These are phyloP conservation scores for Patiria pectinifera DNA, from an alignment of 53 echinoderm and acorn worm genomes.

Conservation along the genomic window DNA sequence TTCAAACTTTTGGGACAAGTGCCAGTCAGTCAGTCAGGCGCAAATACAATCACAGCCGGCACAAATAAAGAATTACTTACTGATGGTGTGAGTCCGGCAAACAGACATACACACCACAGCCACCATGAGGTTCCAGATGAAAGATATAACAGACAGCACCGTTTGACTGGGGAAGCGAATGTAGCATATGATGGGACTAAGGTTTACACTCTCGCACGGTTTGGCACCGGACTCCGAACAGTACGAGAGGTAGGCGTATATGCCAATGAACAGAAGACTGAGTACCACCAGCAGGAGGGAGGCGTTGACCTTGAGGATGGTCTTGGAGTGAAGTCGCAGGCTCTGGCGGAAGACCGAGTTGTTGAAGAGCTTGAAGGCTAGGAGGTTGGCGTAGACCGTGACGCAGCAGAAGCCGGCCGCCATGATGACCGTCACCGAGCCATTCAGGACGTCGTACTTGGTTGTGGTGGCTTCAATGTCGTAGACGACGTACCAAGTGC, in stretches of 20 bases:
- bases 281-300: slow-evolving; percentile 66
- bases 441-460: slow-evolving; percentile 86
- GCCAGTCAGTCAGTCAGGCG: too few species aligned
- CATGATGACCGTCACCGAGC: slow-evolving; percentile 86
- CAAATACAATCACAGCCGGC: neutral
- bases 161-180: slow-evolving; percentile 77
- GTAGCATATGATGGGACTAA: slow-evolving; percentile 78
- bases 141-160: slow-evolving; percentile 71
- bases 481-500: slow-evolving; percentile 74
- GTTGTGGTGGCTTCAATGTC: slow-evolving; percentile 83
- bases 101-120: slow-evolving; percentile 88
- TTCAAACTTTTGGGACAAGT: too few species aligned
- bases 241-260: slow-evolving; percentile 74
- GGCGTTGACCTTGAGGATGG: slow-evolving; percentile 82
- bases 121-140: slow-evolving; percentile 87
- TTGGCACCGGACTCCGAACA: slow-evolving; percentile 45
- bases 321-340: slow-evolving; percentile 89
- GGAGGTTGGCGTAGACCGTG: slow-evolving; percentile 78
- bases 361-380: slow-evolving; percentile 90
- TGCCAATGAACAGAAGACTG: slow-evolving; percentile 73
- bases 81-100: slow-evolving; percentile 93
- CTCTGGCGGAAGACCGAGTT: slow-evolving; percentile 87
- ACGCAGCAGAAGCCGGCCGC: slow-evolving; percentile 79
- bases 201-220: slow-evolving; percentile 65
- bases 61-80: slow-evolving; percentile 67